These are phyloP conservation scores for Notolabrus celidotus DNA, from an alignment of 2,797 vertebrate genomes.

Conservation along the genomic window DNA sequence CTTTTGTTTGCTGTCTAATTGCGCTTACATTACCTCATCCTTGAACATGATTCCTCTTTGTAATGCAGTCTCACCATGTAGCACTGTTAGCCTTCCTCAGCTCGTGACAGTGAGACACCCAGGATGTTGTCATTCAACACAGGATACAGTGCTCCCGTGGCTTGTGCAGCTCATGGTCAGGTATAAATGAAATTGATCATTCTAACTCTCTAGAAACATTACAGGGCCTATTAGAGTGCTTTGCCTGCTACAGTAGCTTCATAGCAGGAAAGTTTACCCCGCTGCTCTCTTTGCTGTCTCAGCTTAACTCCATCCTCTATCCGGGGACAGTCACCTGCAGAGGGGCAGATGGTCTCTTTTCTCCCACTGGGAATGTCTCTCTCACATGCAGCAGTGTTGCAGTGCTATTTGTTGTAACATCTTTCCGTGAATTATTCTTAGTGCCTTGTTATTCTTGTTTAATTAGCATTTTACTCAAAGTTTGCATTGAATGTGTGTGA, in stretches of 20 bases:
- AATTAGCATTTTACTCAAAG: slow-evolving; percentile 7
- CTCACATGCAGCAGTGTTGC: slow-evolving; percentile 49
- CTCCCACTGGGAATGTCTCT: slow-evolving; percentile 69
- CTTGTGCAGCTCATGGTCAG: slow-evolving; percentile 31
- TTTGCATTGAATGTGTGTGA: not conserved
- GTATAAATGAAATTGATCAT: slow-evolving; percentile 50
- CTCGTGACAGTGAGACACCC: slow-evolving; percentile 4
- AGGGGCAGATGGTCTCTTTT: slow-evolving; percentile 84
- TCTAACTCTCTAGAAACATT: slow-evolving; percentile 36
- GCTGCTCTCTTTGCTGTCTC: slow-evolving; percentile 81
- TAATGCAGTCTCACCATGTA: not conserved
- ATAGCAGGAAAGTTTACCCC: slow-evolving; percentile 70
- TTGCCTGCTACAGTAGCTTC: slow-evolving; percentile 70
- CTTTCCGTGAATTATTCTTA: slow-evolving; percentile 4
- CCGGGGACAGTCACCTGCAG: slow-evolving; percentile 81
- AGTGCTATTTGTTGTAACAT: slow-evolving; percentile 21
- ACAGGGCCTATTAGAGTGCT: slow-evolving; percentile 46
- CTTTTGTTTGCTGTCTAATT: too few species aligned
- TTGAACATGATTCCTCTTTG: not conserved
- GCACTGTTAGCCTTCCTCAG: slow-evolving; percentile 6
- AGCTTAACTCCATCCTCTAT: slow-evolving; percentile 80
- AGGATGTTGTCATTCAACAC: slow-evolving; percentile 23
- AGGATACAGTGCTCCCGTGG: slow-evolving; percentile 33
- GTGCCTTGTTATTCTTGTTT: not conserved
- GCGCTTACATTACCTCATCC: too few species aligned